Evolutionary conservation across 1,140 invertebrate species (phyloP).

Genomic region (Hycleus cichorii): DNA sequence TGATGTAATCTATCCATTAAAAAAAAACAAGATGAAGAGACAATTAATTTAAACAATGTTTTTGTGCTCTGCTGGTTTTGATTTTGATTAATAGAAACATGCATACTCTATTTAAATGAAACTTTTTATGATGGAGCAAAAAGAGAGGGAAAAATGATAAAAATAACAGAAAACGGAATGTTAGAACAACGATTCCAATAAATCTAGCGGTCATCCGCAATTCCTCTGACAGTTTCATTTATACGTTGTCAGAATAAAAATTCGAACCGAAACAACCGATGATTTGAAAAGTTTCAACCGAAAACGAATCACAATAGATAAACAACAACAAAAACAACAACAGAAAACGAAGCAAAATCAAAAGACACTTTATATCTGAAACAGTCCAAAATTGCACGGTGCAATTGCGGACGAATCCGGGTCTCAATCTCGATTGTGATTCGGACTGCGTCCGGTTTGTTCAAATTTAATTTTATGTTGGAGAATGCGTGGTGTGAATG

Average conservation of each 20-base stretch:
- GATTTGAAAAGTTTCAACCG: neutral
- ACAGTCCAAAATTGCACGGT: too few species aligned
- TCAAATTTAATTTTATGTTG: neutral
- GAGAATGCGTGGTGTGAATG: neutral
- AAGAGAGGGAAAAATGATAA: too few species aligned
- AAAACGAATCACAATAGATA: too few species aligned
- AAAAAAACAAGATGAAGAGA: neutral
- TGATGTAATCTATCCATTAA: too few species aligned
- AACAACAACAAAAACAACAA: too few species aligned
- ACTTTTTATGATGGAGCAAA: too few species aligned
- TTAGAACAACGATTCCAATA: slow-evolving; percentile 8
- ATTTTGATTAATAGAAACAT: slow-evolving; percentile 9
- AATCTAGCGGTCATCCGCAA: slow-evolving; percentile 15
- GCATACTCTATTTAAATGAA: slow-evolving; percentile 21
- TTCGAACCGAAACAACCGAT: neutral
- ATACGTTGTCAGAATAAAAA: slow-evolving; percentile 3
- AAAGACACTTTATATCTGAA: too few species aligned
- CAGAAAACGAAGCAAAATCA: too few species aligned
- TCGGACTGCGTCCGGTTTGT: too few species aligned
- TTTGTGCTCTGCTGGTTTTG: neutral
- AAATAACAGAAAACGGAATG: neutral
- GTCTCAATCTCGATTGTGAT: too few species aligned
- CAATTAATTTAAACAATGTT: neutral
- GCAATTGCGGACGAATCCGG: too few species aligned
- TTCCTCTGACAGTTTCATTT: slow-evolving; percentile 18